A percentile compares a stretch with the other conserved stretches of the same genome.
Evolutionary conservation across 2,888 invertebrate genomes (phyloP).

Genomic region (Parnassius smintheus): DNA sequence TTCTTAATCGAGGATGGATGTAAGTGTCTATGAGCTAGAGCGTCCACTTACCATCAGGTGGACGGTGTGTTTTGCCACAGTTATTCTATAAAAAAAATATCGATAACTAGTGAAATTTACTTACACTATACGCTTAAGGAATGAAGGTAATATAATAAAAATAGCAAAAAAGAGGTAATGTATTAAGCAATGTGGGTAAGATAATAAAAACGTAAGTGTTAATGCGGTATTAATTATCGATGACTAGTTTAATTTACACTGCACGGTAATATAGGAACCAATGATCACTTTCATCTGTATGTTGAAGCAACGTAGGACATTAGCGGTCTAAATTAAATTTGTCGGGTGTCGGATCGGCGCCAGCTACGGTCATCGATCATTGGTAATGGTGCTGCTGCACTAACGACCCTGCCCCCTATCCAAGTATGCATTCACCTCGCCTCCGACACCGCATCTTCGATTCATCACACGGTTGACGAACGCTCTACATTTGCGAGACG

Average conservation of each 20-base stretch:
- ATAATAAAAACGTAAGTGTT: no score
- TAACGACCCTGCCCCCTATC: constrained; percentile 63
- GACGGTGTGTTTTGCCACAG: no score
- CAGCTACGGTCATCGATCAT: constrained; percentile 72
- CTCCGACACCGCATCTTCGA: constrained; percentile 28
- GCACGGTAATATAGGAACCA: constrained; percentile 16
- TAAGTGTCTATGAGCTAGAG: no score
- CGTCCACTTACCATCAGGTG: no score
- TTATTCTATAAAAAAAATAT: no score
- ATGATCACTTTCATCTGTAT: constrained; percentile 49
- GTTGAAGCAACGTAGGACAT: constrained; percentile 49
- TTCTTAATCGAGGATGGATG: no score
- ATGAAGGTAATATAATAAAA: no score
- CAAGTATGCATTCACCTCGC: constrained; percentile 36
- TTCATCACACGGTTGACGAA: constrained; percentile 40
- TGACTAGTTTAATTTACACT: constrained; percentile 3
- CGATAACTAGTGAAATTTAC: no score
- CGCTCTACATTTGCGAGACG: constrained; percentile 28
- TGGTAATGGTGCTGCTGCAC: constrained; percentile 64
- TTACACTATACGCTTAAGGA: no score
- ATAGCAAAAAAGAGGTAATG: no score
- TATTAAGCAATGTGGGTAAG: no score
- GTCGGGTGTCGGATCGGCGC: constrained; percentile 66
- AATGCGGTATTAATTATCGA: background rate
- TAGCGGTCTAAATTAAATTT: constrained; percentile 77